A percentile compares a stretch with the other conserved stretches of the same genome.
Evolutionary conservation across 2,113 vertebrate species (phyloP).

Genomic region (Alligator mississippiensis): DNA sequence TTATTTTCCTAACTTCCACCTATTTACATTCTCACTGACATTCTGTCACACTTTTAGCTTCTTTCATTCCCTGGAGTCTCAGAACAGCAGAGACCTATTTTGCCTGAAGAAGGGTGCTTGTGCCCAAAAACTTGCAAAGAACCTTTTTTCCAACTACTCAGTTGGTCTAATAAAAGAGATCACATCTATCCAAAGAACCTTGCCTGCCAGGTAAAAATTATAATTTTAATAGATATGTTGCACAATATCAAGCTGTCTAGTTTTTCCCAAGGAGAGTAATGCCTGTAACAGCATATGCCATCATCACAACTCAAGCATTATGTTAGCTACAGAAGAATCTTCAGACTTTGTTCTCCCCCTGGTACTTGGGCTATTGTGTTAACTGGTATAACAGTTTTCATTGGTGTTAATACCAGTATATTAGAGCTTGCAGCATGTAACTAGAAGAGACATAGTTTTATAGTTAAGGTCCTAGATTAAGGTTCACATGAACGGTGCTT

Average conservation of each 20-base stretch:
- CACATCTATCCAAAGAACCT: no score
- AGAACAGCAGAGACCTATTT: no score
- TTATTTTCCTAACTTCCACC: no score
- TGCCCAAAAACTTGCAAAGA: no score
- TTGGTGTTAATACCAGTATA: neutral
- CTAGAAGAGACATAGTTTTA: neutral
- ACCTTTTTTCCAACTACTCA: no score
- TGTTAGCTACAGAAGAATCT: neutral
- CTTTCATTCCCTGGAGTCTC: no score
- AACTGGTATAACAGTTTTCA: neutral
- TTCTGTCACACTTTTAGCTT: no score
- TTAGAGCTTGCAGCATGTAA: rapidly evolving
- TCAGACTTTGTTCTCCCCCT: neutral
- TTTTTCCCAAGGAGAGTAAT: neutral
- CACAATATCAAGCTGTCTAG: rapidly evolving
- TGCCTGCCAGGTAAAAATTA: neutral
- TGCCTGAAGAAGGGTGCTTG: no score
- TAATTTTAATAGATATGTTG: neutral
- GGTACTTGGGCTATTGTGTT: rapidly evolving
- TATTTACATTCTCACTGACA: no score
- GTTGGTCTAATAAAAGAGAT: no score
- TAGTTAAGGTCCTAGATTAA: neutral
- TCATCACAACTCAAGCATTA: neutral
- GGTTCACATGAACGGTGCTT: neutral
- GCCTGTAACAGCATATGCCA: neutral